Percentiles rank a stretch among this genome's conserved stretches.
These are phyloP conservation scores for Odontamblyopus lacepedii DNA, from an alignment of 2,797 vertebrate species.

Conservation along the genomic window DNA sequence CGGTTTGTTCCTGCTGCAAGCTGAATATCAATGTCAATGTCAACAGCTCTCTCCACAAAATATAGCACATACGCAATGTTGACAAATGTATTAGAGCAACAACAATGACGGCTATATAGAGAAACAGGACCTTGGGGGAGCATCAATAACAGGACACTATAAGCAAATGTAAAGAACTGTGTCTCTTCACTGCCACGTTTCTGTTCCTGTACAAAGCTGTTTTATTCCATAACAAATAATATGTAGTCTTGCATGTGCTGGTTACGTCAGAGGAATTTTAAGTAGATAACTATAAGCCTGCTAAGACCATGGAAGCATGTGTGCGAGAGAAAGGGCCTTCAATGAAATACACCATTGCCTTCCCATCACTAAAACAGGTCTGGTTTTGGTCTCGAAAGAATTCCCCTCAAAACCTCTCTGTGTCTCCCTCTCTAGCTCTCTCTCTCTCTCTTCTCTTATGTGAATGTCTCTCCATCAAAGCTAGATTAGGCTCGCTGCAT, in stretches of 20 bases:
- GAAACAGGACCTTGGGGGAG: constrained; percentile 34
- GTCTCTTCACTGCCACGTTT: constrained; percentile 8
- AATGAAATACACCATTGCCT: constrained; percentile 30
- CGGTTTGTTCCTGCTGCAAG: constrained; percentile 58
- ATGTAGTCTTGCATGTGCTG: constrained; percentile 58
- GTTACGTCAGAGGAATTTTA: constrained; percentile 83
- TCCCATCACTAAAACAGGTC: constrained; percentile 20
- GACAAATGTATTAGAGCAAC: constrained; percentile 29
- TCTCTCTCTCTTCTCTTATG: constrained; percentile 25
- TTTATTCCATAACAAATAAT: constrained; percentile 57
- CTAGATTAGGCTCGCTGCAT: constrained; percentile 59
- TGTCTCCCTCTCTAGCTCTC: constrained; percentile 3
- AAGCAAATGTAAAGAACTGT: constrained; percentile 21
- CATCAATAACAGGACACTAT: constrained; percentile 31
- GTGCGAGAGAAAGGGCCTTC: constrained; percentile 6
- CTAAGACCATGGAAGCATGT: constrained; percentile 66
- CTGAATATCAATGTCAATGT: constrained; percentile 70
- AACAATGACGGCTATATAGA: constrained; percentile 27
- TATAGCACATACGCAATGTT: constrained; percentile 25
- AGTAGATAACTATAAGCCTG: constrained; percentile 82
- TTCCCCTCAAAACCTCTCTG: constrained; percentile 28
- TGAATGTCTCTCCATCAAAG: constrained; percentile 64
- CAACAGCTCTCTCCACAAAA: constrained; percentile 29
- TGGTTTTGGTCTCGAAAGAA: constrained; percentile 24
- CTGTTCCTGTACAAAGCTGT: constrained; percentile 38